Conservation (phyloP, 2,888 invertebrate species). For the Scaptomyza polygonia region DNA sequence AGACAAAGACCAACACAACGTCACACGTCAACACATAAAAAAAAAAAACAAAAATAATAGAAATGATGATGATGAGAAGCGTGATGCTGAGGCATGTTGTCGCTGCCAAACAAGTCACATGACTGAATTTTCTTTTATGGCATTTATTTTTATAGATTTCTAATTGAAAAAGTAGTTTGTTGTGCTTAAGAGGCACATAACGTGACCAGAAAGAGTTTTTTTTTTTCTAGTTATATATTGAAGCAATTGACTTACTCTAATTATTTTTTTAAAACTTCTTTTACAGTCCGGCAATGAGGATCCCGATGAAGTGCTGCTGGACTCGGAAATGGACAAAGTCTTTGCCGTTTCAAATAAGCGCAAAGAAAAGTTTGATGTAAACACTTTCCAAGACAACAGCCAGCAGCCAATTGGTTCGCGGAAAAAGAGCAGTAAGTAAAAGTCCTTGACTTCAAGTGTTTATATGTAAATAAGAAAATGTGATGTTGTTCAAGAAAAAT, state of each 20-base stretch:
- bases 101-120: conserved; percentile 59
- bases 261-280: not conserved
- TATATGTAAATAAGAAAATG: too few species aligned
- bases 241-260: conserved; percentile 46
- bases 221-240: conserved; percentile 4
- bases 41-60: conserved; percentile 14
- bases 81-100: conserved; percentile 49
- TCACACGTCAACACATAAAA: conserved; percentile 32
- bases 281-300: conserved; percentile 86
- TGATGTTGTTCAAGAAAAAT: too few species aligned
- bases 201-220: conserved; percentile 53
- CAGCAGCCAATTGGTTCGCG: conserved; percentile 79
- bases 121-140: conserved; percentile 51
- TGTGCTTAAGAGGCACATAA: conserved; percentile 55
- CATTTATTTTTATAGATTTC: conserved; percentile 64
- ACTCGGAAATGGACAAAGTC: conserved; percentile 95
- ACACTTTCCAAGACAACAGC: conserved; percentile 85
- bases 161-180: conserved; percentile 76
- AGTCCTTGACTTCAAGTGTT: not conserved
- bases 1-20: conserved; percentile 24
- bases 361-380: conserved; percentile 86
- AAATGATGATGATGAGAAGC: conserved; percentile 35
- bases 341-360: conserved; percentile 88
- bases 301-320: conserved; percentile 89
- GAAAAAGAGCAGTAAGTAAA: conserved; percentile 70